Conservation (phyloP, 2,113 vertebrate species). For the Pterocles burchelli region DNA sequence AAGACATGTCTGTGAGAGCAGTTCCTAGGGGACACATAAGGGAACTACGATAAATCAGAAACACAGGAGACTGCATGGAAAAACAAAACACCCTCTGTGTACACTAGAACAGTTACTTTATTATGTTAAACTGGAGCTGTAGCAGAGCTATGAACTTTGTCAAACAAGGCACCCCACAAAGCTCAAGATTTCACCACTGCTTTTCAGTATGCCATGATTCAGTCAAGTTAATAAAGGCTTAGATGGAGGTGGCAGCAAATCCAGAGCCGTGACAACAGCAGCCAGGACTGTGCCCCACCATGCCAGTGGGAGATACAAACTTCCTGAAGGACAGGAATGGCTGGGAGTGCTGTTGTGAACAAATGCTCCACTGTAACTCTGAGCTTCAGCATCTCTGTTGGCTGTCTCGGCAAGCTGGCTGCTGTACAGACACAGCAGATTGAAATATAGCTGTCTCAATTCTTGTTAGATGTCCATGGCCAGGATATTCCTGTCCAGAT, state of each 20-base stretch:
- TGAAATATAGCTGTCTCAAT: neutral
- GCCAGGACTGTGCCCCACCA: neutral
- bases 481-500: neutral
- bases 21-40: neutral
- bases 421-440: neutral
- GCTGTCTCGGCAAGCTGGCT: neutral
- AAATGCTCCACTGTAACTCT: neutral
- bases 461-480: neutral
- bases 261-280: neutral
- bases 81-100: neutral
- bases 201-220: neutral
- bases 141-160: neutral
- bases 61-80: neutral
- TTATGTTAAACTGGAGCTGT: neutral
- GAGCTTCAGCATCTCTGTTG: neutral
- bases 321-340: neutral
- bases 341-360: neutral
- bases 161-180: neutral
- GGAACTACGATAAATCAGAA: neutral
- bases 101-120: neutral
- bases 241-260: neutral
- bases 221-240: neutral
- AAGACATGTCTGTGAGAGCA: neutral
- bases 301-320: neutral
- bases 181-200: accelerated